phyloP scores from a whole-genome alignment of 2,797 vertebrate species.

The Adelosebastes latens region DNA sequence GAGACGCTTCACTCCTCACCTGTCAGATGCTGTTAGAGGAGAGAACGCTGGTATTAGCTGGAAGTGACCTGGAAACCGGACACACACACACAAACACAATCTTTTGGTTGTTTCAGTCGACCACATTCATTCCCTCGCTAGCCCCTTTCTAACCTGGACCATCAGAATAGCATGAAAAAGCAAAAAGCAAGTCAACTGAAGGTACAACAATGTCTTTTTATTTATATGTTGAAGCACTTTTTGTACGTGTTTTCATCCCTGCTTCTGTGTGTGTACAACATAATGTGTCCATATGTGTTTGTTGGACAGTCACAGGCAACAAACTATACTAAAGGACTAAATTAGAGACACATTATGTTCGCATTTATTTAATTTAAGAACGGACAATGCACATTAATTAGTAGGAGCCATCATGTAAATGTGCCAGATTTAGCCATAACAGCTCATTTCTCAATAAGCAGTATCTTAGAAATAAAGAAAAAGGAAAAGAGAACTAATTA shows the following conservation, averaged over 20 bases:
- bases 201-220: not conserved
- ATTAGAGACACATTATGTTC: not conserved
- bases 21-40: not conserved
- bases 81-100: not conserved
- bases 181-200: not conserved
- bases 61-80: not conserved
- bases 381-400: too few relatives aligned
- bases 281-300: not conserved
- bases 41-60: not conserved
- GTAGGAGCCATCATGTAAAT: too few relatives aligned
- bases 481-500: accelerated
- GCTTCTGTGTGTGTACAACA: not conserved
- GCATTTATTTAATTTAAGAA: not conserved
- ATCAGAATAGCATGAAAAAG: not conserved
- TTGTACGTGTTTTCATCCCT: not conserved
- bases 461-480: not conserved
- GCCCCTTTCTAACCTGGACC: not conserved
- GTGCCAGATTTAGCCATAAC: too few relatives aligned
- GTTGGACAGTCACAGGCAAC: not conserved
- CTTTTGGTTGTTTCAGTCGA: not conserved
- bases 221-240: not conserved
- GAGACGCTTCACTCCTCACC: slow-evolving; percentile 4
- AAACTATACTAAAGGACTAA: not conserved
- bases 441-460: too few relatives aligned
- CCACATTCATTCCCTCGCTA: not conserved